These are phyloP conservation scores for Menura novaehollandiae DNA, from an alignment of 2,113 vertebrate species.

Conservation along the genomic window DNA sequence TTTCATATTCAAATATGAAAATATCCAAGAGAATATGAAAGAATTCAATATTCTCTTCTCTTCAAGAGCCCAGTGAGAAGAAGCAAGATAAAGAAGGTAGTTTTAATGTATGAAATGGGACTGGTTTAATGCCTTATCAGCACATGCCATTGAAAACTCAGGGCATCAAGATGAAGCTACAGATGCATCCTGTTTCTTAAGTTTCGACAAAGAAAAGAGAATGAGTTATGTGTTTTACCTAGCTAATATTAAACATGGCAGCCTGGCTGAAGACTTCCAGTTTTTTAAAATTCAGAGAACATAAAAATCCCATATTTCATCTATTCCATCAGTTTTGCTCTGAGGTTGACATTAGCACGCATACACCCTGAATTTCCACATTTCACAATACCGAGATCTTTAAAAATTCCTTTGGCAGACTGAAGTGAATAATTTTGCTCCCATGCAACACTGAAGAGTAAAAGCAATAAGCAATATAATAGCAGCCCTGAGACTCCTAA, in stretches of 20 bases:
- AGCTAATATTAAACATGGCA: not conserved
- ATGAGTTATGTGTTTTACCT: not conserved
- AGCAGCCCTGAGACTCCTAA: not conserved
- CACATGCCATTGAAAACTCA: not conserved
- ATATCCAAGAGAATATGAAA: not conserved
- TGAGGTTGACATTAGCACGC: not conserved
- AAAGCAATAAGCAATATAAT: not conserved
- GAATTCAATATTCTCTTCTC: not conserved
- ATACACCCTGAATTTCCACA: not conserved
- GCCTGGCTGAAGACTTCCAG: not conserved
- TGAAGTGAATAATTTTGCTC: not conserved
- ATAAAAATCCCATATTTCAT: not conserved
- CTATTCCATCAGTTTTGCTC: not conserved
- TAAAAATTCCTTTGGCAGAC: not conserved
- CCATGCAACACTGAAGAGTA: not conserved
- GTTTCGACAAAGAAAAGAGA: not conserved
- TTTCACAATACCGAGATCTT: not conserved
- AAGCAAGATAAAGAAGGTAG: not conserved
- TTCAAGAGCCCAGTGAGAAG: not conserved
- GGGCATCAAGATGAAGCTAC: not conserved
- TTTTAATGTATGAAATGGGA: not conserved
- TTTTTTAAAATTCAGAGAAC: not conserved
- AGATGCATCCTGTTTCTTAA: not conserved
- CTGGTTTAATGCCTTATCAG: not conserved
- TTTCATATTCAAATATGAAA: not conserved